phyloP scores from a whole-genome alignment of 2,888 invertebrate genomes.

The Dynastes maya region DNA sequence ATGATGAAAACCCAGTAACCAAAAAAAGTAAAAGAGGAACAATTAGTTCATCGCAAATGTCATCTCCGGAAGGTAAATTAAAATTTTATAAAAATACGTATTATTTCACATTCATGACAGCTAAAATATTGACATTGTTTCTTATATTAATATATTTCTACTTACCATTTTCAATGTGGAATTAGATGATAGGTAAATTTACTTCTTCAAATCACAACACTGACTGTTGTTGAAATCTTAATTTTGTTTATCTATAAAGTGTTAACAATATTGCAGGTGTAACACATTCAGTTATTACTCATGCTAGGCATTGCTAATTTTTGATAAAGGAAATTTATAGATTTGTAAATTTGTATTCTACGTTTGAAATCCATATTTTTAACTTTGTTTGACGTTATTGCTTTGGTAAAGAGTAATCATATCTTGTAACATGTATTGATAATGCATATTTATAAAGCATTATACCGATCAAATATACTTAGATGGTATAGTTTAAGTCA shows the following conservation, averaged over 20 bases:
- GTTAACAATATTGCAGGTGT: conserved; percentile 46
- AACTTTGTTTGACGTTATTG: neutral
- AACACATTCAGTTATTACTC: conserved; percentile 39
- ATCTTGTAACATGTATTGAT: conserved; percentile 9
- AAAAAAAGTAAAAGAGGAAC: conserved; percentile 65
- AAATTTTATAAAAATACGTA: conserved; percentile 32
- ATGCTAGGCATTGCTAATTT: conserved; percentile 36
- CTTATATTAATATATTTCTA: neutral
- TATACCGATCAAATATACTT: neutral
- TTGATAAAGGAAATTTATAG: conserved; percentile 40
- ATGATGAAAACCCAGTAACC: conserved; percentile 58
- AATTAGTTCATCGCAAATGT: conserved; percentile 62
- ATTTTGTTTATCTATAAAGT: conserved; percentile 41
- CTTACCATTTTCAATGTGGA: conserved; percentile 25
- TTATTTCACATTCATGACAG: neutral
- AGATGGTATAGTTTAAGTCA: neutral
- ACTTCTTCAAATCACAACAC: conserved; percentile 21
- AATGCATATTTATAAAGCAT: neutral
- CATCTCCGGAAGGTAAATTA: conserved; percentile 61
- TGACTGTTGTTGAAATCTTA: conserved; percentile 44
- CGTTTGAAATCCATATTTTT: neutral
- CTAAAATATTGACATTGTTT: too few species aligned
- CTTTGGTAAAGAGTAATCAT: conserved; percentile 5
- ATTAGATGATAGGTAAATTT: conserved; percentile 1
- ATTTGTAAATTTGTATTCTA: conserved; percentile 25